A percentile compares a stretch with the other conserved stretches of the same genome.
phyloP scores from a whole-genome alignment of 2,113 vertebrate species.

The Canis aureus region DNA sequence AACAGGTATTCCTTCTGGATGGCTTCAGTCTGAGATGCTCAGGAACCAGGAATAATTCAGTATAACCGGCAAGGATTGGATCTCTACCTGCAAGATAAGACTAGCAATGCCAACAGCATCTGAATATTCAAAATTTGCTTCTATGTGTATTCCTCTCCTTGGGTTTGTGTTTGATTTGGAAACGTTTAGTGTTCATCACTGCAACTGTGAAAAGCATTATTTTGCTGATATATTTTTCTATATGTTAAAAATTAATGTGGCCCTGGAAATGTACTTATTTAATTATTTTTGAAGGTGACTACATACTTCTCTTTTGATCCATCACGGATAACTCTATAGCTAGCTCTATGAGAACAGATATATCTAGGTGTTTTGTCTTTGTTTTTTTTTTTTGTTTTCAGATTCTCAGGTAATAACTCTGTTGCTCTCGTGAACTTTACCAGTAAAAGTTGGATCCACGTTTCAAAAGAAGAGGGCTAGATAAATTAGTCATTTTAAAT shows the following conservation, averaged over 20 bases:
- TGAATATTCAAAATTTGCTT: background rate
- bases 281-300: background rate
- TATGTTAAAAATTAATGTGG: background rate
- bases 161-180: background rate
- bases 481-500: background rate
- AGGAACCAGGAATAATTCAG: too few relatives aligned
- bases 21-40: background rate
- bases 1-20: background rate
- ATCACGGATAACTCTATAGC: background rate
- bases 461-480: background rate
- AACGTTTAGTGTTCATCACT: background rate
- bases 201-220: too few relatives aligned
- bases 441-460: background rate
- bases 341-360: background rate
- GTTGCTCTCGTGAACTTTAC: background rate
- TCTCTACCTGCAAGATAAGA: background rate
- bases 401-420: background rate
- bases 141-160: too few relatives aligned
- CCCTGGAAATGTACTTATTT: background rate
- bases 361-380: background rate
- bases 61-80: too few relatives aligned
- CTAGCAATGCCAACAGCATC: background rate
- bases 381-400: background rate
- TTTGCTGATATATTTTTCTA: background rate
- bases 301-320: background rate